phyloP scores from a whole-genome alignment of 2,113 vertebrate genomes.

The Paramormyrops kingsleyae region DNA sequence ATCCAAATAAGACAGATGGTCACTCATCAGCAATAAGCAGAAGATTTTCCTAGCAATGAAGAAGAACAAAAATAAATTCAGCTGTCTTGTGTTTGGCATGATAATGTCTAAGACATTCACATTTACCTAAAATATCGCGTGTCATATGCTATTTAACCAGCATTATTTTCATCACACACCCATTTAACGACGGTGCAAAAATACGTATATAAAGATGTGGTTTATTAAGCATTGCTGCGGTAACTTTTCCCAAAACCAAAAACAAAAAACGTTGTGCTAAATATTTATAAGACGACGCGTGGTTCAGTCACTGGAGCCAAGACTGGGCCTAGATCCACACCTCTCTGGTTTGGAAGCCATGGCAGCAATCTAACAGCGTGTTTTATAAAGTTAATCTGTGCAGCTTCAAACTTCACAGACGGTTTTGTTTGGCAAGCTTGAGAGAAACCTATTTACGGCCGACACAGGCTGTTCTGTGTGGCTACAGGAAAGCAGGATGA shows the following conservation, averaged over 20 bases:
- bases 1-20: constrained; percentile 14
- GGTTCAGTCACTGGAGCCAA: constrained; percentile 33
- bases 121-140: not conserved
- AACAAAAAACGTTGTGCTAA: constrained; percentile 11
- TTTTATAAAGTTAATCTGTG: constrained; percentile 52
- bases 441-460: constrained; percentile 51
- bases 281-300: constrained; percentile 35
- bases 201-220: constrained; percentile 15
- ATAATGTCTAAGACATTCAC: constrained; percentile 14
- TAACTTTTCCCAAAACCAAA: constrained; percentile 14
- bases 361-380: constrained; percentile 50
- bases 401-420: constrained; percentile 44
- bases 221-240: constrained; percentile 17
- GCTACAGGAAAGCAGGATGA: constrained; percentile 45
- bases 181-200: not conserved
- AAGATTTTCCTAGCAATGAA: constrained; percentile 18
- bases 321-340: constrained; percentile 33
- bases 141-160: not conserved
- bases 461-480: constrained; percentile 47
- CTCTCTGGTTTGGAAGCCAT: constrained; percentile 46
- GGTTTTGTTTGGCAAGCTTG: constrained; percentile 52
- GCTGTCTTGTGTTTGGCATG: constrained; percentile 17
- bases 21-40: not conserved
- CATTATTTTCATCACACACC: not conserved
- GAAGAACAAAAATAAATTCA: constrained; percentile 21